Evolutionary conservation across 23 tunicate species (phyloP).

Genomic region (Clavelina lepadiformis): DNA sequence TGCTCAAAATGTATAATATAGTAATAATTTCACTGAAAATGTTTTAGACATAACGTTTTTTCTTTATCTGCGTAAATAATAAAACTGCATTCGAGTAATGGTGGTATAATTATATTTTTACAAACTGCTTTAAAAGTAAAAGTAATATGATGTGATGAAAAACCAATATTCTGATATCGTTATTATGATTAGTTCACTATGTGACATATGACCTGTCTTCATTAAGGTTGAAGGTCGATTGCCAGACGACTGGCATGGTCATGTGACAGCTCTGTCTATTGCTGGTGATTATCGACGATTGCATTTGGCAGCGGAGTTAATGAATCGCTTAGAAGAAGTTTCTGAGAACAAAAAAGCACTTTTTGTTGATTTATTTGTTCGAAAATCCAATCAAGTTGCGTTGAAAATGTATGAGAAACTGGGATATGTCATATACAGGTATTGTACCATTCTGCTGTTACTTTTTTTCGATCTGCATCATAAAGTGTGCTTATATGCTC

Average conservation of each 20-base stretch:
- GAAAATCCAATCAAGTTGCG: conserved; percentile 91
- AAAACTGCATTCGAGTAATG: too few relatives aligned
- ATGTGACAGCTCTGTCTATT: conserved; percentile 96
- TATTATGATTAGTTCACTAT: too few relatives aligned
- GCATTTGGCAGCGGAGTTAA: conserved; percentile 76
- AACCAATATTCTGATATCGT: too few relatives aligned
- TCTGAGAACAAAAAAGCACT: conserved; percentile 89
- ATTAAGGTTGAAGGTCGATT: conserved; percentile 74
- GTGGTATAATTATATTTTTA: neutral
- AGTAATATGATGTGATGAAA: neutral
- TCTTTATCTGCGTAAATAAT: too few relatives aligned
- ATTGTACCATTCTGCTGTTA: too few relatives aligned
- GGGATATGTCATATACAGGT: conserved; percentile 72
- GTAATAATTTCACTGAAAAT: too few relatives aligned
- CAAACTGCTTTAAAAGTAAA: neutral
- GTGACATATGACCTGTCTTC: too few relatives aligned
- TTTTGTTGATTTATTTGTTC: conserved; percentile 88
- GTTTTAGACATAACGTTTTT: too few relatives aligned
- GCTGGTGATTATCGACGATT: conserved; percentile 77
- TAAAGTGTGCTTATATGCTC: too few relatives aligned
- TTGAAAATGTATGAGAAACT: conserved; percentile 57
- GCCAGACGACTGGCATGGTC: conserved; percentile 98
- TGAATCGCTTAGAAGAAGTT: conserved; percentile 84
- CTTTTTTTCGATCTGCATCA: too few relatives aligned
- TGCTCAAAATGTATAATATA: too few relatives aligned